These are phyloP conservation scores for Pharmacophagus antenor DNA, from an alignment of 2,888 invertebrate genomes.

Conservation along the genomic window DNA sequence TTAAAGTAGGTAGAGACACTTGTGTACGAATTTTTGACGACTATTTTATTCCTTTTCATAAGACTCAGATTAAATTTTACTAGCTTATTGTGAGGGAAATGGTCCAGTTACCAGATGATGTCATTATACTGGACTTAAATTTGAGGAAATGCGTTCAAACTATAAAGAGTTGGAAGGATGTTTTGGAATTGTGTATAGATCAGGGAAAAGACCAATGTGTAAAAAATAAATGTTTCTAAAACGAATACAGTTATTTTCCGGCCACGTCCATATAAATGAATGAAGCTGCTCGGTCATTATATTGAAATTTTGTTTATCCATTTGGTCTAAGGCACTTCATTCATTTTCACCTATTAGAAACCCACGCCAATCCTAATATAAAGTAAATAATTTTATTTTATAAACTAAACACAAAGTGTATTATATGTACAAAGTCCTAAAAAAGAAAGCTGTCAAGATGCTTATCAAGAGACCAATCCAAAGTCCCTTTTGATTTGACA, in stretches of 20 bases:
- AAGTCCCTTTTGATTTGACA: constrained; percentile 61
- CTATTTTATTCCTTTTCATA: constrained; percentile 65
- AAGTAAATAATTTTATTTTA: constrained; percentile 15
- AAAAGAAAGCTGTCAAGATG: constrained; percentile 79
- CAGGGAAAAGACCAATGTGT: constrained; percentile 74
- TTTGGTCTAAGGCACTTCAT: constrained; percentile 33
- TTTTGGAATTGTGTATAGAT: constrained; percentile 67
- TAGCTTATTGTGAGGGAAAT: constrained; percentile 43
- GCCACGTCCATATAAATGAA: constrained; percentile 43
- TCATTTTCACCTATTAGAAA: constrained; percentile 25
- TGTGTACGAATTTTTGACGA: constrained; percentile 75
- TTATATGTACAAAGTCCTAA: constrained; percentile 40
- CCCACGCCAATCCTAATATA: constrained; percentile 11
- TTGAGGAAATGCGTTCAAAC: constrained; percentile 25
- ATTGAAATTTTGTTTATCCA: constrained; percentile 43
- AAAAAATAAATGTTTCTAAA: constrained; percentile 76
- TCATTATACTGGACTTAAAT: constrained; percentile 22
- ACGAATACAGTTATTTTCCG: constrained; percentile 50
- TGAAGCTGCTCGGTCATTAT: constrained; percentile 39
- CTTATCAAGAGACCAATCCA: constrained; percentile 64
- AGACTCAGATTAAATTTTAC: constrained; percentile 45
- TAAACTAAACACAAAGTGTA: constrained; percentile 16
- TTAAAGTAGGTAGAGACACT: constrained; percentile 54
- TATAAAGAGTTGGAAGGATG: constrained; percentile 42
- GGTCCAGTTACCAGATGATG: constrained; percentile 51